These are phyloP conservation scores for Bufo gargarizans DNA, from an alignment of 2,113 vertebrate species.

Conservation along the genomic window DNA sequence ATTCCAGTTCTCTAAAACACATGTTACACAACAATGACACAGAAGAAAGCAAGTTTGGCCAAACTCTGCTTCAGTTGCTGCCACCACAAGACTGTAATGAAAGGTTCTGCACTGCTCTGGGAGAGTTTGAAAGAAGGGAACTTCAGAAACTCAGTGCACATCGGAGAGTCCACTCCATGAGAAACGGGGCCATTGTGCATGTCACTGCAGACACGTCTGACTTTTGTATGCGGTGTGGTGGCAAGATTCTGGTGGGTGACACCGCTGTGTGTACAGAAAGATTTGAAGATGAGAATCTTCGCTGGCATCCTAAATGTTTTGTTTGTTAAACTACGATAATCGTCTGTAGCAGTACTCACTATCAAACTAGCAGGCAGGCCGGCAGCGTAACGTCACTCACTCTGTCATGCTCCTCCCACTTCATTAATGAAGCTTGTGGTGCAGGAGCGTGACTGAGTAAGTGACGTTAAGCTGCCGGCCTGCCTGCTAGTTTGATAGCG, in stretches of 20 bases:
- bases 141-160: conserved; percentile 71
- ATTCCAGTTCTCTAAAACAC: background rate
- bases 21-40: background rate
- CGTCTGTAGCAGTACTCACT: too few relatives aligned
- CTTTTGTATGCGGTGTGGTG: conserved; percentile 72
- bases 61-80: conserved; percentile 71
- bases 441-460: too few relatives aligned
- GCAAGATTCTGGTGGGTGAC: conserved; percentile 70
- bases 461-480: too few relatives aligned
- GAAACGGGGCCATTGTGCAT: conserved; percentile 68
- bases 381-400: too few relatives aligned
- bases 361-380: too few relatives aligned
- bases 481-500: too few relatives aligned
- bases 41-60: conserved; percentile 40
- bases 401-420: too few relatives aligned
- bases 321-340: conserved; percentile 66
- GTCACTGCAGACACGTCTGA: conserved; percentile 66
- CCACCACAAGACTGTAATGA: conserved; percentile 77
- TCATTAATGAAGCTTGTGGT: too few relatives aligned
- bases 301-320: conserved; percentile 77
- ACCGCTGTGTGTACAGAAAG: conserved; percentile 63
- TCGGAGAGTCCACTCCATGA: too few relatives aligned
- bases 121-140: conserved; percentile 71
- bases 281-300: conserved; percentile 63
- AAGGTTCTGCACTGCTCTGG: conserved; percentile 69